Conservation (phyloP, 2,888 invertebrate genomes). For the Dynastes tityus region DNA sequence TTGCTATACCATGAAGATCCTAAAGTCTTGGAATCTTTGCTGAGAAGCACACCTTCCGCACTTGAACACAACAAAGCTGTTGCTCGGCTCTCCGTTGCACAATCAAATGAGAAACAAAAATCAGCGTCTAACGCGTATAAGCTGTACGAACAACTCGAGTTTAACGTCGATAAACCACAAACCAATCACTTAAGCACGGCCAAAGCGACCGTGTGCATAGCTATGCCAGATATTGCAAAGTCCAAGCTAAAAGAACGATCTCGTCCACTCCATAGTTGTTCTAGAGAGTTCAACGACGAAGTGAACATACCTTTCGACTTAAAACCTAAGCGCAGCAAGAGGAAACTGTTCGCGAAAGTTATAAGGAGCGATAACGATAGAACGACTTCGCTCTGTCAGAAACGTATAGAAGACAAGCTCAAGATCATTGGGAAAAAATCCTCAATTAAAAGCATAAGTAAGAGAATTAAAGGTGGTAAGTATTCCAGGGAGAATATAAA, state of each 20-base stretch:
- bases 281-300: constrained; percentile 49
- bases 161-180: constrained; percentile 15
- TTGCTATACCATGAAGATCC: constrained; percentile 52
- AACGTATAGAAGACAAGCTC: constrained; percentile 39
- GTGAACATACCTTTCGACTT: constrained; percentile 37
- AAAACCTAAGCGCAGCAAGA: not conserved
- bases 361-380: constrained; percentile 38
- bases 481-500: constrained; percentile 49
- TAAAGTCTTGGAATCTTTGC: constrained; percentile 51
- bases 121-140: constrained; percentile 49
- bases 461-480: constrained; percentile 41
- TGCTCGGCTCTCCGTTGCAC: not conserved
- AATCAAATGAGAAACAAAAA: constrained; percentile 21
- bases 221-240: constrained; percentile 6
- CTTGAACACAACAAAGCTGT: not conserved
- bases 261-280: constrained; percentile 36
- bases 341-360: constrained; percentile 16
- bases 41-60: constrained; percentile 40
- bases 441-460: constrained; percentile 43
- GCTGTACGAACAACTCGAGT: constrained; percentile 51
- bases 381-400: constrained; percentile 16
- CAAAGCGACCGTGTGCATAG: constrained; percentile 22
- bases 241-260: constrained; percentile 8
- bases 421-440: constrained; percentile 41
- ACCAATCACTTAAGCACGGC: not conserved